Evolutionary conservation across 2,113 vertebrate genomes (phyloP).

Genomic region (Brachyhypopomus gauderio): DNA sequence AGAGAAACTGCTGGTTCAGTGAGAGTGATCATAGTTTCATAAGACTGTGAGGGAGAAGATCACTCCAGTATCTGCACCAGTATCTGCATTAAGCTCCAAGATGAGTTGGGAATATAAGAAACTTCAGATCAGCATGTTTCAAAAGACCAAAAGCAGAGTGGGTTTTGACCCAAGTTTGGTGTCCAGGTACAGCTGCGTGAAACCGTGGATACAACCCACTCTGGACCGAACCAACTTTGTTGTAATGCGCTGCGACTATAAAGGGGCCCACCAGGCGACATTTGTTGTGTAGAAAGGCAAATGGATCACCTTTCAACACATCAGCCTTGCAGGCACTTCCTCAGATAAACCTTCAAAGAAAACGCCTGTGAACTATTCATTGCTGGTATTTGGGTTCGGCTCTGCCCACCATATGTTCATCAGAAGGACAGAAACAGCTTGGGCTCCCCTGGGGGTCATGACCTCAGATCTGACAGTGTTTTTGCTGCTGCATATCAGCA

Average conservation of each 20-base stretch:
- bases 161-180: neutral
- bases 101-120: neutral
- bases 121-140: neutral
- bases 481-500: slow-evolving; percentile 7
- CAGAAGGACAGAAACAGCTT: slow-evolving; percentile 3
- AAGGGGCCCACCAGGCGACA: neutral
- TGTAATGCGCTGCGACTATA: neutral
- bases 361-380: neutral
- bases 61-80: neutral
- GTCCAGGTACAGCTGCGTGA: neutral
- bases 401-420: neutral
- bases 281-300: neutral
- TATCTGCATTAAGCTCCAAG: neutral
- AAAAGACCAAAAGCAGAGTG: no score
- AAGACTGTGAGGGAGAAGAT: slow-evolving; percentile 37
- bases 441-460: slow-evolving; percentile 6
- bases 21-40: slow-evolving; percentile 57
- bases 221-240: neutral
- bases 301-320: neutral
- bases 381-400: slow-evolving; percentile 15
- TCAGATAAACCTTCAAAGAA: neutral
- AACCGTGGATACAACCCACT: neutral
- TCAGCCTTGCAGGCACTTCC: neutral
- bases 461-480: slow-evolving; percentile 8
- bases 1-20: slow-evolving; percentile 64